Evolutionary conservation across 2,888 invertebrate species (phyloP).

Genomic region (Geophilus truncorum): DNA sequence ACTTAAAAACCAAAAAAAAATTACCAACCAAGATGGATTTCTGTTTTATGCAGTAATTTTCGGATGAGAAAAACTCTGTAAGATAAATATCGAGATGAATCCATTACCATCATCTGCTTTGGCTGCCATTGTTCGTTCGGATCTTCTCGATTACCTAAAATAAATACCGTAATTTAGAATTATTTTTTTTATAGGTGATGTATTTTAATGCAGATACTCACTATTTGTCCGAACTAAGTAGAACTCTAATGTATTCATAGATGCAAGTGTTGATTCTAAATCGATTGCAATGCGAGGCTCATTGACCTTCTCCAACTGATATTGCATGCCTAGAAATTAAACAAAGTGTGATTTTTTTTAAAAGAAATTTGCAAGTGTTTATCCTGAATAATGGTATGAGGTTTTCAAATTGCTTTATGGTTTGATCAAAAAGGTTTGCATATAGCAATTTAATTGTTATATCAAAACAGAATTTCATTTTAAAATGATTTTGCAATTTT

Average conservation of each 20-base stretch:
- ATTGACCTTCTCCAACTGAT: slow-evolving; percentile 48
- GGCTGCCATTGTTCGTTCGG: slow-evolving; percentile 40
- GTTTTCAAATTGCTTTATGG: too few relatives aligned
- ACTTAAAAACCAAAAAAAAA: not conserved
- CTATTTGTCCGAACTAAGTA: slow-evolving; percentile 45
- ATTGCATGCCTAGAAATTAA: slow-evolving; percentile 43
- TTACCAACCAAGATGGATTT: slow-evolving; percentile 65
- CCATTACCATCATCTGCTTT: slow-evolving; percentile 64
- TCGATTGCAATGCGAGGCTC: slow-evolving; percentile 47
- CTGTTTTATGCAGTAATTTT: slow-evolving; percentile 73
- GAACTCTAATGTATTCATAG: slow-evolving; percentile 48
- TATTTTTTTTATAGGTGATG: not conserved
- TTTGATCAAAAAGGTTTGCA: too few relatives aligned
- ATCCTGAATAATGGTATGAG: too few relatives aligned
- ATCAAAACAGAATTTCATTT: too few relatives aligned
- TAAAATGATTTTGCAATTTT: too few relatives aligned
- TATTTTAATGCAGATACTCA: not conserved
- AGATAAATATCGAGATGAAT: slow-evolving; percentile 80
- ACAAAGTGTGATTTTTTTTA: too few relatives aligned
- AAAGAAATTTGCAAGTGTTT: too few relatives aligned
- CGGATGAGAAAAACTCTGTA: slow-evolving; percentile 71
- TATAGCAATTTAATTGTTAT: too few relatives aligned
- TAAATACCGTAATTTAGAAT: not conserved
- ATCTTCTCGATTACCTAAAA: slow-evolving; percentile 43
- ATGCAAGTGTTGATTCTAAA: slow-evolving; percentile 45